phyloP scores from a whole-genome alignment of 2,888 invertebrate species.

The Endomychus coccineus region DNA sequence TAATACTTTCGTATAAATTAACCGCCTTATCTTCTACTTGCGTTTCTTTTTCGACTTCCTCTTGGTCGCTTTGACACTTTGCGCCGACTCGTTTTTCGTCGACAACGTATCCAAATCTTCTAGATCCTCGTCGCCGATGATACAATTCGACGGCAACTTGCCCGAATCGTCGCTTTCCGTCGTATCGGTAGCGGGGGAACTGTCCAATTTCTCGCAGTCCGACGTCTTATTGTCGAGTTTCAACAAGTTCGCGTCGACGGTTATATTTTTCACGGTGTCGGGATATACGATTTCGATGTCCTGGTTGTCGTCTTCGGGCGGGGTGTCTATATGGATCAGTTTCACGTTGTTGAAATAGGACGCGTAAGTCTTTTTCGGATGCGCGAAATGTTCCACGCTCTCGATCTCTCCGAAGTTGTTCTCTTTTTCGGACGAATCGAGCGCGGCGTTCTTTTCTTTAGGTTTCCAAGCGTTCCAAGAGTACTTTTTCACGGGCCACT shows the following conservation, averaged over 20 bases:
- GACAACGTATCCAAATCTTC: no score
- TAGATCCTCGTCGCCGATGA: constrained; percentile 34
- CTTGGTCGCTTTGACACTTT: constrained; percentile 40
- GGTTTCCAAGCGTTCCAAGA: constrained; percentile 48
- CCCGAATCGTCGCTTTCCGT: constrained; percentile 53
- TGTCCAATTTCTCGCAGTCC: constrained; percentile 51
- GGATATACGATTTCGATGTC: constrained; percentile 25
- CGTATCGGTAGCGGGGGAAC: constrained; percentile 48
- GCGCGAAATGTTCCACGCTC: constrained; percentile 25
- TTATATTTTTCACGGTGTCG: constrained; percentile 39
- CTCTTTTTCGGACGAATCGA: constrained; percentile 20
- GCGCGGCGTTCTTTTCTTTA: constrained; percentile 4
- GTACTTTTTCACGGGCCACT: constrained; percentile 39
- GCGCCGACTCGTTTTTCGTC: no score
- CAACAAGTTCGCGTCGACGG: constrained; percentile 22
- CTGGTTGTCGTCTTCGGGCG: constrained; percentile 16
- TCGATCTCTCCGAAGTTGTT: constrained; percentile 22
- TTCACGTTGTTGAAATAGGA: constrained; percentile 18
- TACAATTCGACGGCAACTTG: constrained; percentile 33
- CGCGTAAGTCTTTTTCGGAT: constrained; percentile 24
- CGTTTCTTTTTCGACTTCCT: constrained; percentile 56
- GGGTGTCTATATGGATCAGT: constrained; percentile 29
- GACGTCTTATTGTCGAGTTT: constrained; percentile 52
- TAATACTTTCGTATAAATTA: no score
- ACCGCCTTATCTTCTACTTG: no score